These are phyloP conservation scores for Brachypodius melanocephalos DNA, from an alignment of 2,113 vertebrate species.

Conservation along the genomic window DNA sequence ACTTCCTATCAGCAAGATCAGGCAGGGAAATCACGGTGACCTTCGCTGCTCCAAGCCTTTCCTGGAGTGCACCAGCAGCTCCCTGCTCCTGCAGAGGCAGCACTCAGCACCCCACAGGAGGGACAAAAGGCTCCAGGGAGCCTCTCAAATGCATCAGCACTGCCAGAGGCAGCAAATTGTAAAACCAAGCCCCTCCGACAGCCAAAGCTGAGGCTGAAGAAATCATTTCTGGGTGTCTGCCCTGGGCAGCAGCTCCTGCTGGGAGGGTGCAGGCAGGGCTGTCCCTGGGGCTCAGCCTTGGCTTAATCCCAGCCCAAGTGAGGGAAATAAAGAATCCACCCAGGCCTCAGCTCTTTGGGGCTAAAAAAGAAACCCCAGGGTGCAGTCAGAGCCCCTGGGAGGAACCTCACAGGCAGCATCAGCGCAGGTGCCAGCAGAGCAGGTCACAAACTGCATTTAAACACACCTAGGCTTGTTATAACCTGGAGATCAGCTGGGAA, in stretches of 20 bases:
- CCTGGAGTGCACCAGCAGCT: neutral
- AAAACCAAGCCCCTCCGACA: fast-evolving
- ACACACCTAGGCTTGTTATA: neutral
- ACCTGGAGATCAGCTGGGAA: neutral
- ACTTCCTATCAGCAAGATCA: neutral
- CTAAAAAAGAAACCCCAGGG: neutral
- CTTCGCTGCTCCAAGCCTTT: neutral
- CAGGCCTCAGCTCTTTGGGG: fast-evolving
- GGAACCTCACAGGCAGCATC: neutral
- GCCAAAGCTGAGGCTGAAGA: neutral
- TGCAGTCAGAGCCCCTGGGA: neutral
- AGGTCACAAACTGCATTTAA: neutral
- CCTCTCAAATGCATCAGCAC: fast-evolving
- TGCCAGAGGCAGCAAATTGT: fast-evolving
- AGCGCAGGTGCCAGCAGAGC: neutral
- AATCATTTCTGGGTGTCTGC: neutral
- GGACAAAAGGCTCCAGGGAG: fast-evolving
- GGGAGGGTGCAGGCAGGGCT: neutral
- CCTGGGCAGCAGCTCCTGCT: neutral
- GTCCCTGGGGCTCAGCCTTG: neutral
- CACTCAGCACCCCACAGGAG: fast-evolving
- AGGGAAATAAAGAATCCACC: neutral
- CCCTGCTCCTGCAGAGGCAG: neutral
- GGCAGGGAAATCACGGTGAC: neutral
- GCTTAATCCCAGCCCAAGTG: neutral